phyloP scores from a whole-genome alignment of 1,140 invertebrate species.

The Drosophila quadrilineata region DNA sequence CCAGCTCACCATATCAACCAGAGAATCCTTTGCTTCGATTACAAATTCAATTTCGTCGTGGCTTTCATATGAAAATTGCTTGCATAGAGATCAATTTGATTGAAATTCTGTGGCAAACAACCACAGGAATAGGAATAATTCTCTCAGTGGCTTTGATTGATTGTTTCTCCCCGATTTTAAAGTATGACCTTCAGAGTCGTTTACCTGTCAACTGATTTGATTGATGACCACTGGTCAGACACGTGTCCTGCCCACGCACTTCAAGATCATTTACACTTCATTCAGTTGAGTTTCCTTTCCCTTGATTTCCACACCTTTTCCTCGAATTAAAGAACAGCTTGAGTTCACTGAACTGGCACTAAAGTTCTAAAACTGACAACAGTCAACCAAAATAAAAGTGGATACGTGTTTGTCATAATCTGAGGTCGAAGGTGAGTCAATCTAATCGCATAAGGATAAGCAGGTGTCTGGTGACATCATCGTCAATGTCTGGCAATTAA shows the following conservation, averaged over 20 bases:
- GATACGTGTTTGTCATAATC: no score
- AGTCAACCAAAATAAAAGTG: background rate
- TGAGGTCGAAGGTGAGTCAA: background rate
- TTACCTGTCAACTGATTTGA: constrained; percentile 56
- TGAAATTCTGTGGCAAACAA: constrained; percentile 47
- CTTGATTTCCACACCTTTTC: constrained; percentile 3
- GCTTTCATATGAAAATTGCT: constrained; percentile 38
- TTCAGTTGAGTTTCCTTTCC: constrained; percentile 27
- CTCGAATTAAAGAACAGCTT: constrained; percentile 12
- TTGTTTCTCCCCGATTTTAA: constrained; percentile 29
- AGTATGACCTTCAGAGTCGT: constrained; percentile 40
- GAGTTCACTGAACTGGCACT: constrained; percentile 63
- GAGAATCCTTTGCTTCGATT: background rate
- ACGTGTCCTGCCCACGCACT: constrained; percentile 31
- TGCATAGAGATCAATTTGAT: constrained; percentile 45
- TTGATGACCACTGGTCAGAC: constrained; percentile 63
- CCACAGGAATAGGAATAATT: background rate
- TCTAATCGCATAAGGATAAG: background rate
- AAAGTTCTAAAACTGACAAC: constrained; percentile 23
- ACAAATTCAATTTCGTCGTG: constrained; percentile 30
- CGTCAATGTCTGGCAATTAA: constrained; percentile 52
- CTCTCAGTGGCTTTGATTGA: constrained; percentile 71
- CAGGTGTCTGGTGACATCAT: constrained; percentile 2
- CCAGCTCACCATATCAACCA: background rate
- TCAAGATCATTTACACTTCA: constrained; percentile 57